Evolutionary conservation across 2,113 vertebrate genomes (phyloP).

Genomic region (Anoura caudifer): DNA sequence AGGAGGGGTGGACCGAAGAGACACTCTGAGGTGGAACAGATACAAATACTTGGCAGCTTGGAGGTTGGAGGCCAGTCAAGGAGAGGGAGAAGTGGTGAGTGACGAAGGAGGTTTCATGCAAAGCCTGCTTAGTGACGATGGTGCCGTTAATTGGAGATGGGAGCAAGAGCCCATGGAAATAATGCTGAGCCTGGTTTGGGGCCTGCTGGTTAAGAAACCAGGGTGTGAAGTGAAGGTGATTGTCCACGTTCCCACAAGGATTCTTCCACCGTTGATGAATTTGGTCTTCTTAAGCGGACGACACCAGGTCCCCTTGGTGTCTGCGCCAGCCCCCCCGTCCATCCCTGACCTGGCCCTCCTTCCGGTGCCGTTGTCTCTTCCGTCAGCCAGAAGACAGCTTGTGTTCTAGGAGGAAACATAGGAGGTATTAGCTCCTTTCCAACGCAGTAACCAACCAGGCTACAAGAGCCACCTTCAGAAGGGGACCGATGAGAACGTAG

Average conservation of each 20-base stretch:
- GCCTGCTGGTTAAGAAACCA: background rate
- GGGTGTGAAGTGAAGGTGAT: background rate
- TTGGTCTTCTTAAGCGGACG: background rate
- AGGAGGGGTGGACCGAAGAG: background rate
- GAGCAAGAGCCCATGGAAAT: background rate
- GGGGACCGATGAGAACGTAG: background rate
- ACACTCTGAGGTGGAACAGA: background rate
- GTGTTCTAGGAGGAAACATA: background rate
- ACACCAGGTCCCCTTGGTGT: background rate
- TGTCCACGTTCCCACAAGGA: background rate
- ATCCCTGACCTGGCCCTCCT: background rate
- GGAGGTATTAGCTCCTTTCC: background rate
- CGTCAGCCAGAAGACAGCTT: background rate
- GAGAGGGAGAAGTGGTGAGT: background rate
- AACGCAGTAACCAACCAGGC: background rate
- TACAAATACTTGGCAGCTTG: background rate
- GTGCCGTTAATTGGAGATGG: background rate
- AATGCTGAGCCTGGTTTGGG: background rate
- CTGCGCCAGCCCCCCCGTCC: background rate
- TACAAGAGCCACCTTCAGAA: background rate
- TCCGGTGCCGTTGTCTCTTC: background rate
- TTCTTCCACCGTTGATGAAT: background rate
- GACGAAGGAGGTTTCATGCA: background rate
- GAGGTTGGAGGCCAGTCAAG: background rate
- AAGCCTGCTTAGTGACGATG: background rate